Evolutionary conservation across 2,888 invertebrate genomes (phyloP), one percentile per base, ranked within the genome.

Genomic region (Hirtodrosophila trivittata): DNA sequence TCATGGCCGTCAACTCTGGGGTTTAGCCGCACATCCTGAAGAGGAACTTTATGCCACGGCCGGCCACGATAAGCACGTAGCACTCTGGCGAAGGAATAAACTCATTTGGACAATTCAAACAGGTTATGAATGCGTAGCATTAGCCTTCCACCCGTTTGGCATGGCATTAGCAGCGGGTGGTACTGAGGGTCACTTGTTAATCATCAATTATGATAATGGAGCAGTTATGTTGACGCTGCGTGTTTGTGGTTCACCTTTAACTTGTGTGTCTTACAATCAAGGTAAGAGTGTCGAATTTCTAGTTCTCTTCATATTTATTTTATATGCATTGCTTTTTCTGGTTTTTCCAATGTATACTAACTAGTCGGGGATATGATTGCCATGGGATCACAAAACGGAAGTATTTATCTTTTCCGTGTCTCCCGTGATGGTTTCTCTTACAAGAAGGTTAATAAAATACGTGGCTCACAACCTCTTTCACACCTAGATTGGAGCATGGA

Each of bases 401-500:
- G 91, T 75, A 93, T 96, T 38, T 95, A 95, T 87, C 91, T 96
- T 50, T 97, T 96, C 92, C 92, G 95, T 49, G 96, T 97, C 2
- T 95, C 96, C 8, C 93, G 97, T 42, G 96, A 97, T 87, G 97
- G 97, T 1, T 97, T 96, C 89, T 95, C 96, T 0, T 97, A 97
- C 90, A 96, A 96, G 88, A 96, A 97, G 88, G 95, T 95, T 9
- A 96, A 96, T 87, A 97, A 96, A 91, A 96, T 97, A 60, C 92
- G 96, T 10, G 97, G 97, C 0, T 94, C 95, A 0, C 97, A 97
- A 86, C 95, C 96, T 0, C 92, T 97, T 2, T 94, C 95, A 60
- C 96, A 97, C 84, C 91, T 97, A 50, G 97, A 97, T 89, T 97
- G 97, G 97, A 97, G 97, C 89, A 94, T 95, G 33, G 97, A 97